Percentiles rank a stretch among this genome's conserved stretches.
phyloP scores from a whole-genome alignment of 2,113 vertebrate genomes.

The Trochalopteron elliotii region DNA sequence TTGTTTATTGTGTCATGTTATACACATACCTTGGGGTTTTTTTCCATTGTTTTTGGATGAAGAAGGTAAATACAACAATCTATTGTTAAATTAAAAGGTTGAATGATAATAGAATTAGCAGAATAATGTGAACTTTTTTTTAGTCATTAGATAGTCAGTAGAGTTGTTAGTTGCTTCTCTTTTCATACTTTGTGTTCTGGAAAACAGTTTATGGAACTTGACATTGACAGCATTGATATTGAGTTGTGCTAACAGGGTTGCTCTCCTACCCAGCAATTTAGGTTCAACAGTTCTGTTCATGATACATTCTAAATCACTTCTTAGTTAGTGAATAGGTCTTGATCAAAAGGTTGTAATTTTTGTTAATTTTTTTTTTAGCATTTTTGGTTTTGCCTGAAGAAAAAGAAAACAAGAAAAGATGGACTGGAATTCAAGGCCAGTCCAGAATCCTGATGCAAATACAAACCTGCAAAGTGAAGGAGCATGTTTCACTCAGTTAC shows the following conservation, averaged over 20 bases:
- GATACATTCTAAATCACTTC: background rate
- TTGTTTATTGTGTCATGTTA: background rate
- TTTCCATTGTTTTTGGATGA: background rate
- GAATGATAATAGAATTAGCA: background rate
- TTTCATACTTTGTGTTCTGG: background rate
- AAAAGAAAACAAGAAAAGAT: constrained; percentile 42
- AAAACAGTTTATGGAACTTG: background rate
- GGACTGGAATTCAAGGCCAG: constrained; percentile 70
- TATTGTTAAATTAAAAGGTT: background rate
- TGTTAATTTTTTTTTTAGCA: constrained; percentile 25
- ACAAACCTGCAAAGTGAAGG: background rate
- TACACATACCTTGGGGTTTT: rapidly evolving
- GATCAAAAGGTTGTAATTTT: background rate
- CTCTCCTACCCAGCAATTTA: background rate
- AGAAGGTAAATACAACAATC: background rate
- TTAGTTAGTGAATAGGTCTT: background rate
- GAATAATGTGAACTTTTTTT: background rate
- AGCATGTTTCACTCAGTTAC: background rate
- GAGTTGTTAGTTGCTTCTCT: background rate
- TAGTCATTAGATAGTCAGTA: background rate
- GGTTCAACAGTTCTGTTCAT: background rate
- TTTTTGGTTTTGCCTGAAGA: background rate
- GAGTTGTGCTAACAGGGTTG: background rate
- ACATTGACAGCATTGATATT: background rate
- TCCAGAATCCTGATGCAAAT: background rate